Percentiles rank a stretch among this genome's conserved stretches.
Conservation (phyloP, 2,113 vertebrate genomes). For the Eleginops maclovinus region DNA sequence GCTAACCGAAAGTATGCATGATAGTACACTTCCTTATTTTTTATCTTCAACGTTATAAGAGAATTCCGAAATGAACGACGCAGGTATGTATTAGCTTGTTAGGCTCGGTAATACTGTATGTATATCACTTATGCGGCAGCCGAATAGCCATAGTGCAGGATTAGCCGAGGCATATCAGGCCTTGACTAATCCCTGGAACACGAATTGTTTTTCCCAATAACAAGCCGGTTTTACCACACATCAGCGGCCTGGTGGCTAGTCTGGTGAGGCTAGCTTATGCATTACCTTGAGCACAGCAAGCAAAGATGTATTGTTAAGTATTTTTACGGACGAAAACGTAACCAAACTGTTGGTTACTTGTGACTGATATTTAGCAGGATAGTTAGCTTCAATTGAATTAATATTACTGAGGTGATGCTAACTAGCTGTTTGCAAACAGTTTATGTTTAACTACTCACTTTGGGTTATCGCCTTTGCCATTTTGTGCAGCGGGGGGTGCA, state of each 20-base stretch:
- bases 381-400: not conserved
- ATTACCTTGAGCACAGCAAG: not conserved
- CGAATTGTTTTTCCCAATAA: slow-evolving; percentile 42
- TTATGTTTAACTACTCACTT: not conserved
- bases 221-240: slow-evolving; percentile 23
- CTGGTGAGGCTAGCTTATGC: not conserved
- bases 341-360: not conserved
- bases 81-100: slow-evolving; percentile 65
- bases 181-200: slow-evolving; percentile 80
- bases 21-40: not conserved
- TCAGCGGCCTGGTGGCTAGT: not conserved
- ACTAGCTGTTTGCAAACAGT: not conserved
- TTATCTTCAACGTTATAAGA: not conserved
- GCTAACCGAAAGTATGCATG: slow-evolving; percentile 58
- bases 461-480: no score
- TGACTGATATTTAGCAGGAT: not conserved
- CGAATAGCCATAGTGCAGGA: slow-evolving; percentile 17
- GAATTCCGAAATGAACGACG: slow-evolving; percentile 67
- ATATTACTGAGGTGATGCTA: not conserved
- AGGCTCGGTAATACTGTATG: not conserved
- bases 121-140: not conserved
- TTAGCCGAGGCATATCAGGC: slow-evolving; percentile 56
- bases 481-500: no score
- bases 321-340: not conserved
- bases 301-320: not conserved